Percentiles rank a stretch among this genome's conserved stretches.
phyloP scores from a whole-genome alignment of 2,797 vertebrate species.

The Eulemur rubriventer region DNA sequence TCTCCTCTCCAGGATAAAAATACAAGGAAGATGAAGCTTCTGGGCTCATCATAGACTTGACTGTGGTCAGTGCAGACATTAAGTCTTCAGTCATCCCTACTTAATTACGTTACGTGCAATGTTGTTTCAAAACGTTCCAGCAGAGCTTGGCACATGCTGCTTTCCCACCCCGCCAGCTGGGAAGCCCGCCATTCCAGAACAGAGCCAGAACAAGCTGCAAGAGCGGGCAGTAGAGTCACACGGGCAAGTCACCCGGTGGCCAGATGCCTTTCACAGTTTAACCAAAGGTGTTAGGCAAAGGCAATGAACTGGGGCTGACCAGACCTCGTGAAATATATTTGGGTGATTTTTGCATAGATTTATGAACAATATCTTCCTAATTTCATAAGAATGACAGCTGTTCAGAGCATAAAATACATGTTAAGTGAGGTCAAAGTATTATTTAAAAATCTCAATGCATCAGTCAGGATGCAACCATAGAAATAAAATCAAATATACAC shows the following conservation, averaged over 20 bases:
- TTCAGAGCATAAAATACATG: not conserved
- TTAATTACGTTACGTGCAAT: constrained; percentile 69
- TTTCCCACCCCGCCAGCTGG: constrained; percentile 69
- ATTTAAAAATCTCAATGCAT: constrained; percentile 23
- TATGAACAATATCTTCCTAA: not conserved
- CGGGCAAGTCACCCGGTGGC: not conserved
- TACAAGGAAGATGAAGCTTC: not conserved
- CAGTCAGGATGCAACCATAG: not conserved
- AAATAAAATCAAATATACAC: not conserved
- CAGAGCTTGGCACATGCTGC: constrained; percentile 38
- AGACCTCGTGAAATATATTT: not conserved
- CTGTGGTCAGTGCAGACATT: constrained; percentile 31
- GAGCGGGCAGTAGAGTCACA: not conserved
- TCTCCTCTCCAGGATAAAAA: constrained; percentile 2
- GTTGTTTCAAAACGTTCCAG: constrained; percentile 75
- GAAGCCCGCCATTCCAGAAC: constrained; percentile 49
- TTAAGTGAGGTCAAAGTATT: not conserved
- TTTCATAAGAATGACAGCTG: not conserved
- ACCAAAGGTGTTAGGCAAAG: constrained; percentile 5
- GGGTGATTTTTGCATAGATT: not conserved
- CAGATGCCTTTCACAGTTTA: not conserved
- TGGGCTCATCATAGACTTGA: not conserved
- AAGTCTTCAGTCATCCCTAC: constrained; percentile 61
- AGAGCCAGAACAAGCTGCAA: constrained; percentile 63
- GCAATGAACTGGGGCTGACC: not conserved